These are phyloP conservation scores for Microtus ochrogaster DNA, from an alignment of 2,113 vertebrate species.

Conservation along the genomic window DNA sequence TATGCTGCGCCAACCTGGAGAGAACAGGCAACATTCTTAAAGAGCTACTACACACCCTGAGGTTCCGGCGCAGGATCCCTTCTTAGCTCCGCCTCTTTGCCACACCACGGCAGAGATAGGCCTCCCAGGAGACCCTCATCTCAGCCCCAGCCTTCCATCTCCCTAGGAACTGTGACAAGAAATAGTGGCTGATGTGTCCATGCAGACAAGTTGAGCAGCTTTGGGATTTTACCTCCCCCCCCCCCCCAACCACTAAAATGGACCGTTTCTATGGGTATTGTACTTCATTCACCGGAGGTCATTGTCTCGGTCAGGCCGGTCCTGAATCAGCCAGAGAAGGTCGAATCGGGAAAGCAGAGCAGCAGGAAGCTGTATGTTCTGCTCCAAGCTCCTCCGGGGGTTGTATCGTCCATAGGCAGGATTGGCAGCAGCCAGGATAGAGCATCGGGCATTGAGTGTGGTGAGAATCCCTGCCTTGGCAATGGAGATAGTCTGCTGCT, in stretches of 20 bases:
- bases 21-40: background rate
- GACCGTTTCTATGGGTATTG: background rate
- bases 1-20: conserved; percentile 93
- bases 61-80: background rate
- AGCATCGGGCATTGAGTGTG: conserved; percentile 95
- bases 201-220: background rate
- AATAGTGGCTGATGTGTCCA: background rate
- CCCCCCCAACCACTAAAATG: background rate
- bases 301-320: conserved; percentile 91
- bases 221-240: background rate
- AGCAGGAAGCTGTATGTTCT: conserved; percentile 94
- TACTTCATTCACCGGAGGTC: conserved; percentile 88
- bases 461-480: conserved; percentile 96
- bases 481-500: conserved; percentile 96
- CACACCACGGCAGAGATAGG: background rate
- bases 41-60: background rate
- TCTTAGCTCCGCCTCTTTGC: background rate
- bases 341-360: conserved; percentile 96
- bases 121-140: background rate
- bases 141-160: background rate
- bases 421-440: conserved; percentile 95
- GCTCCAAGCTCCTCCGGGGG: conserved; percentile 91
- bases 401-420: conserved; percentile 95
- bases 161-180: background rate
- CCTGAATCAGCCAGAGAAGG: conserved; percentile 95